Evolutionary conservation across 2,113 vertebrate genomes (phyloP).

Genomic region (Chionomys nivalis): DNA sequence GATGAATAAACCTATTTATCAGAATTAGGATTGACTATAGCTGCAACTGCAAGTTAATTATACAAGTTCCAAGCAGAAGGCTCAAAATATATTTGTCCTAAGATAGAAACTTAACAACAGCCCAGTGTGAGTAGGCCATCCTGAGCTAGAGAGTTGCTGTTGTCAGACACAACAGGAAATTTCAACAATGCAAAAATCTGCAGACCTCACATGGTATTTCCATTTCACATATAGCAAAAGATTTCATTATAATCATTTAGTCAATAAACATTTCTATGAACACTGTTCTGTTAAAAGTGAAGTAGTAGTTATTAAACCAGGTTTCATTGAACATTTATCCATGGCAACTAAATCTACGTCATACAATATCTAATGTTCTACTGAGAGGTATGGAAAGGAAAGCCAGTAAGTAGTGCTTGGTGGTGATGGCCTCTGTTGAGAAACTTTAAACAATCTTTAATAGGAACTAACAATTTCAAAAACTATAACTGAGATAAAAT

Average conservation of each 20-base stretch:
- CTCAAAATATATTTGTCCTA: not conserved
- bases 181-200: not conserved
- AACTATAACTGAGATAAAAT: not conserved
- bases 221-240: not conserved
- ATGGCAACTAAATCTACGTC: not conserved
- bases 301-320: not conserved
- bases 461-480: not conserved
- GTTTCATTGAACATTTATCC: not conserved
- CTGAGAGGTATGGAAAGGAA: not conserved
- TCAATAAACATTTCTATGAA: not conserved
- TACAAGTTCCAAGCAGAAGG: not conserved
- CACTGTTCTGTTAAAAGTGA: not conserved
- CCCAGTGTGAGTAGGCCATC: not conserved
- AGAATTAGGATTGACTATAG: not conserved
- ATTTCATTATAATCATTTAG: not conserved
- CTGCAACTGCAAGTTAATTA: not conserved
- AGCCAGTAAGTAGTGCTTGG: not conserved
- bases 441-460: conserved; percentile 12
- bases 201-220: not conserved
- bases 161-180: not conserved
- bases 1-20: not conserved
- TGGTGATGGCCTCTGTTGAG: not conserved
- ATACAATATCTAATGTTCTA: conserved; percentile 17
- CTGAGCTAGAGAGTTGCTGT: not conserved
- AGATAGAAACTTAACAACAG: not conserved